phyloP scores from a whole-genome alignment of 2,113 vertebrate genomes.

The Axis porcinus region DNA sequence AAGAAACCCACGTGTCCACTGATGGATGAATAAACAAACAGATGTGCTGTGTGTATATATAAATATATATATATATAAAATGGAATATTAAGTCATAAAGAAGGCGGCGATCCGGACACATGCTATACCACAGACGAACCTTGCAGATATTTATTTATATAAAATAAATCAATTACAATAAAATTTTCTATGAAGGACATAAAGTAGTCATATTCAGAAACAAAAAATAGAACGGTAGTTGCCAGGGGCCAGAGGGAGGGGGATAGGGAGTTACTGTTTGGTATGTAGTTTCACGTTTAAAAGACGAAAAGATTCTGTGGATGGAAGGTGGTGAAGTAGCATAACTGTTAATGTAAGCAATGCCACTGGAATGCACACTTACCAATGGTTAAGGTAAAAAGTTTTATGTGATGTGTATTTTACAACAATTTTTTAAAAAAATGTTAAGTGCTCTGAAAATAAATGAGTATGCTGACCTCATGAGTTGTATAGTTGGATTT shows the following conservation, averaged over 20 bases:
- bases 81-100: background rate
- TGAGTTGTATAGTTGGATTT: background rate
- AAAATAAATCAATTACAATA: background rate
- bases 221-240: background rate
- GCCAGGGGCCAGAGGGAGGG: background rate
- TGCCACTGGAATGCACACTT: background rate
- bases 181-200: background rate
- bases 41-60: background rate
- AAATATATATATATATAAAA: accelerated
- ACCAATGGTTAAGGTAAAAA: background rate
- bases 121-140: background rate
- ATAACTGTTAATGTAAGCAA: background rate
- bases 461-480: background rate
- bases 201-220: background rate
- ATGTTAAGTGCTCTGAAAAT: background rate
- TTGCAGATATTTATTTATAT: background rate
- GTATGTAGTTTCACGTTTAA: background rate
- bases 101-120: background rate
- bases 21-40: background rate
- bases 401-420: background rate
- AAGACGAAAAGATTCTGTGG: background rate
- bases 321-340: no score
- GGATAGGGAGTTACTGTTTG: background rate
- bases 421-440: background rate
- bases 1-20: background rate